Percentiles rank a stretch among this genome's conserved stretches.
Evolutionary conservation across 1,140 invertebrate genomes (phyloP).

Genomic region (Drosophila watanabei): DNA sequence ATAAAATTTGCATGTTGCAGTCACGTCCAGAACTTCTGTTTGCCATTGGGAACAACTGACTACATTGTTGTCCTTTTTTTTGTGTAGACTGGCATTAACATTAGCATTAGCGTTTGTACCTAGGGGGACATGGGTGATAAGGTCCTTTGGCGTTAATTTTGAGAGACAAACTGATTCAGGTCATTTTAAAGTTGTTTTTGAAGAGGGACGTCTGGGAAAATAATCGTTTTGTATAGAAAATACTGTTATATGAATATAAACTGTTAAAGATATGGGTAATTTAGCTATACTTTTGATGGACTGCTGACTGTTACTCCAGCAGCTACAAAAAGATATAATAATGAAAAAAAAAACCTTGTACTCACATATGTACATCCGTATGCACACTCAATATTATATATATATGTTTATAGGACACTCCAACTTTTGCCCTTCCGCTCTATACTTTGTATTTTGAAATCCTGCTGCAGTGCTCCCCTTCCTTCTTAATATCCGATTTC

Average conservation of each 20-base stretch:
- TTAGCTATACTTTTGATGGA: neutral
- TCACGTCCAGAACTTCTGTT: conserved; percentile 35
- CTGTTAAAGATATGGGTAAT: neutral
- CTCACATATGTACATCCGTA: conserved; percentile 7
- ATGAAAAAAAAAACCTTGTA: conserved; percentile 2
- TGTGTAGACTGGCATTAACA: conserved; percentile 11
- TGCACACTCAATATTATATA: neutral
- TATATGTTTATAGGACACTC: neutral
- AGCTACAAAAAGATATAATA: neutral
- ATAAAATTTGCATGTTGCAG: conserved; percentile 53
- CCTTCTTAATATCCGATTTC: conserved; percentile 35
- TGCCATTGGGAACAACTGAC: conserved; percentile 23
- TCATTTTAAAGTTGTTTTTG: neutral
- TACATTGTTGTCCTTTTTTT: conserved; percentile 46
- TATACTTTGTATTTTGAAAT: conserved; percentile 1
- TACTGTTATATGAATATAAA: neutral
- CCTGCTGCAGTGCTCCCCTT: conserved; percentile 4
- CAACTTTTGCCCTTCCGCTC: neutral
- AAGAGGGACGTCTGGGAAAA: neutral
- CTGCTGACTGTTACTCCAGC: neutral
- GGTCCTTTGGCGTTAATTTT: conserved; percentile 14
- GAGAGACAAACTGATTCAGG: no score
- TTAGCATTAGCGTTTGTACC: conserved; percentile 3
- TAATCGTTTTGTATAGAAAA: neutral
- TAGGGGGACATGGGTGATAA: neutral